These are phyloP conservation scores for Pyrrhia umbra DNA, from an alignment of 2,888 invertebrate genomes.

Conservation along the genomic window DNA sequence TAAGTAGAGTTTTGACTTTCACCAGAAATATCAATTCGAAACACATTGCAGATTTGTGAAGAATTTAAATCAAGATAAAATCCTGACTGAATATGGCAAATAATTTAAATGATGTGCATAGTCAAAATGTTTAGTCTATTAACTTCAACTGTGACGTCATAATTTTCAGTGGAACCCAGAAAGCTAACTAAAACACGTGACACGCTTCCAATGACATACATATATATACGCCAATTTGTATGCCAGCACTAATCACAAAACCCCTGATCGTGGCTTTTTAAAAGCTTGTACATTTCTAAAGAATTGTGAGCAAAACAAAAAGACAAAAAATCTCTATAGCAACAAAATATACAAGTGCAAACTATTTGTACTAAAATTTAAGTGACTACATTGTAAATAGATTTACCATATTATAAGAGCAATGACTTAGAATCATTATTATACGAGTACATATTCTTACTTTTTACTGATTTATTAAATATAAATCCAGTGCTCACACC, in stretches of 20 bases:
- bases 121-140: background rate
- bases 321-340: background rate
- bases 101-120: background rate
- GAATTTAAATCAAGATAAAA: background rate
- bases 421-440: constrained; percentile 5
- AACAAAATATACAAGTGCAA: constrained; percentile 6
- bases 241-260: constrained; percentile 59
- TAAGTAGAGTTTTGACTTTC: too few species aligned
- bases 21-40: too few species aligned
- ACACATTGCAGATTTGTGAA: too few species aligned
- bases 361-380: constrained; percentile 13
- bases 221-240: constrained; percentile 31
- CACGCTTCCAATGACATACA: constrained; percentile 19
- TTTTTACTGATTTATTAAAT: constrained; percentile 10
- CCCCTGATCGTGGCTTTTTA: constrained; percentile 32
- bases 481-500: background rate
- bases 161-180: constrained; percentile 13
- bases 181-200: background rate
- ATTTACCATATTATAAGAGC: background rate
- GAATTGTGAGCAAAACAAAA: constrained; percentile 49
- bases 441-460: background rate
- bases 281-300: constrained; percentile 43
- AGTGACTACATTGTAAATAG: background rate
- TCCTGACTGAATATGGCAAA: background rate
- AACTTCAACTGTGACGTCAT: background rate